Percentiles rank a stretch among this genome's conserved stretches.
Evolutionary conservation across 1,140 invertebrate genomes (phyloP).

Genomic region (Drosophila hydei): DNA sequence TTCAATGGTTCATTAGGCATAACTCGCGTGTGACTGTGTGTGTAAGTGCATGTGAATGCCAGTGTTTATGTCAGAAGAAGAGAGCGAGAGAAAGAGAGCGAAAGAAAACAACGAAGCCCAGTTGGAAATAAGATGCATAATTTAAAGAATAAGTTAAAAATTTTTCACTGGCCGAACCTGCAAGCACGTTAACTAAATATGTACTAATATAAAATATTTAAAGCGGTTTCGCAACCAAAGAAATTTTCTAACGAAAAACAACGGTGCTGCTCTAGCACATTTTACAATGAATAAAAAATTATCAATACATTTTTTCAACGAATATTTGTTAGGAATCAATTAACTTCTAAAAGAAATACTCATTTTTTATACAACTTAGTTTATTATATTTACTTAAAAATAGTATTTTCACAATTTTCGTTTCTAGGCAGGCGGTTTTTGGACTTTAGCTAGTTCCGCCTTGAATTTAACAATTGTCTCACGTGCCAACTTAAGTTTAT

Average conservation of each 20-base stretch:
- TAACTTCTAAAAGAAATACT: neutral
- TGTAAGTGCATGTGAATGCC: neutral
- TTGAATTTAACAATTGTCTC: constrained; percentile 96
- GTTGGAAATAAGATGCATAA: neutral
- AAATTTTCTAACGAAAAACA: neutral
- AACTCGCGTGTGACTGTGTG: neutral
- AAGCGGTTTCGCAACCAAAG: too few relatives aligned
- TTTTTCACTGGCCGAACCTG: too few relatives aligned
- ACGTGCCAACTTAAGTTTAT: constrained; percentile 94
- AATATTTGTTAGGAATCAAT: neutral
- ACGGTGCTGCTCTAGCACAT: neutral
- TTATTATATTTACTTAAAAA: constrained; percentile 15
- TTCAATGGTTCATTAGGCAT: constrained; percentile 33
- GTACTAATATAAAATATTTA: neutral
- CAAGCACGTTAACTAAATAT: neutral
- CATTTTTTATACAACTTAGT: constrained; percentile 1
- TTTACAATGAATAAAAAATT: too few relatives aligned
- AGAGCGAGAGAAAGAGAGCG: too few relatives aligned
- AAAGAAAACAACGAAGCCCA: neutral
- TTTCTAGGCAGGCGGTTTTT: constrained; percentile 79
- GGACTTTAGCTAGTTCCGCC: constrained; percentile 91
- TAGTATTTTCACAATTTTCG: neutral
- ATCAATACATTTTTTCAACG: too few relatives aligned
- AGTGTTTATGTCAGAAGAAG: neutral
- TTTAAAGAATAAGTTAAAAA: too few relatives aligned